phyloP scores from a whole-genome alignment of 35 echinoderm and acorn worm genomes.

The Heliocidaris tuberculata region DNA sequence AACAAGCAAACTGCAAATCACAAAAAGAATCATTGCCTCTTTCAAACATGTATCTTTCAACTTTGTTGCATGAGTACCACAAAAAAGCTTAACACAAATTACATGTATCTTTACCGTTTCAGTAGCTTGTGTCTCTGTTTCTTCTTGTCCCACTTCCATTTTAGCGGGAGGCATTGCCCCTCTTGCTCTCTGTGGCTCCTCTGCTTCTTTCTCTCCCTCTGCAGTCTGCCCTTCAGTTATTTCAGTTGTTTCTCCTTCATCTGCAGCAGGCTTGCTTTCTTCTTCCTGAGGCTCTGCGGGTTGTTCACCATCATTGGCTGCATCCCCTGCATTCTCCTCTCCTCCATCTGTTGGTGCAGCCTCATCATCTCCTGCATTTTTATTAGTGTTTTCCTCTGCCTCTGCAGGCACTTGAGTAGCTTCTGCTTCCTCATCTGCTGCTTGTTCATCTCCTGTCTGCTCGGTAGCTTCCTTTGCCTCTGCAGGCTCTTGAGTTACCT shows the following conservation, averaged over 20 bases:
- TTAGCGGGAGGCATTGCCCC: background rate
- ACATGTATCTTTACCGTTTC: background rate
- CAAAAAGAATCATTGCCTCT: background rate
- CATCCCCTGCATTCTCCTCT: no score
- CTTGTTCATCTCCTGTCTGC: background rate
- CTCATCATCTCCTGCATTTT: background rate
- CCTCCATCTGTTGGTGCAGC: background rate
- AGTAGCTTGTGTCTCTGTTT: background rate
- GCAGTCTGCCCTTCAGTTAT: background rate
- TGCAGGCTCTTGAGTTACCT: background rate
- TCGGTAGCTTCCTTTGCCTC: background rate
- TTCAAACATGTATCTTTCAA: background rate
- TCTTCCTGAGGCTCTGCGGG: background rate
- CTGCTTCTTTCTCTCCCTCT: conserved; percentile 3
- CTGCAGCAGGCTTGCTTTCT: conserved; percentile 4
- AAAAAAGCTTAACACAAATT: background rate
- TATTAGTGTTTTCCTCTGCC: background rate
- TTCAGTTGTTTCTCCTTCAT: conserved; percentile 11
- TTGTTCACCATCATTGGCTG: background rate
- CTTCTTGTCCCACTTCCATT: background rate
- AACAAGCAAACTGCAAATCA: no score
- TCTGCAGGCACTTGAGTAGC: no score
- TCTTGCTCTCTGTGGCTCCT: background rate
- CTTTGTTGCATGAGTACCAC: background rate
- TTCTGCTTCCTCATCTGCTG: background rate